Conservation (phyloP, 23 tunicate genomes). For the Trididemnum clinides region DNA sequence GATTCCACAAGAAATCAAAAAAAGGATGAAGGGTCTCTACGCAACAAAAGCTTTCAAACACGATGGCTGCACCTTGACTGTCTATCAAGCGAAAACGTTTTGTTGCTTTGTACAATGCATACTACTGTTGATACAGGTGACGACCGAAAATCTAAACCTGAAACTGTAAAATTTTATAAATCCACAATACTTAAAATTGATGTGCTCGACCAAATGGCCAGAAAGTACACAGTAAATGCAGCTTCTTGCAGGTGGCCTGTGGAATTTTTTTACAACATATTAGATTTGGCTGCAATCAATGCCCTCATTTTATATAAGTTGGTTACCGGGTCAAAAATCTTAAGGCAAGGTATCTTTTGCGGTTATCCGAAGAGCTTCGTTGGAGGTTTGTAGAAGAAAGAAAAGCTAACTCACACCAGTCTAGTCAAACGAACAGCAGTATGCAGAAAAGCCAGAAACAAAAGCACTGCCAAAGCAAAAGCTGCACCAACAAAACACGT, state of each 20-base stretch:
- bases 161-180: conserved; percentile 4
- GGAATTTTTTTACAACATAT: neutral
- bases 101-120: conserved; percentile 20
- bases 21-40: too few species aligned
- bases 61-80: conserved; percentile 2
- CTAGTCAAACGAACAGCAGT: too few species aligned
- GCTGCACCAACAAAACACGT: too few species aligned
- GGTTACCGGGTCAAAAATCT: neutral
- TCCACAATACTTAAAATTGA: conserved; percentile 7
- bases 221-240: conserved; percentile 21
- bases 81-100: conserved; percentile 20
- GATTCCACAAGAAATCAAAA: too few species aligned
- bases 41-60: conserved; percentile 6
- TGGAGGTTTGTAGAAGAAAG: neutral
- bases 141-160: conserved; percentile 3
- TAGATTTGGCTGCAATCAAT: too few species aligned
- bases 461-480: too few species aligned
- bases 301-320: neutral
- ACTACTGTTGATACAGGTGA: conserved; percentile 19
- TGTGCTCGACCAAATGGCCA: conserved; percentile 4
- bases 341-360: neutral
- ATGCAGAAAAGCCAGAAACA: too few species aligned
- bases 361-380: too few species aligned
- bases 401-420: conserved; percentile 6
- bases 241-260: conserved; percentile 28